Percentiles rank a stretch among this genome's conserved stretches.
Conservation (phyloP, 2,888 invertebrate genomes). For the Catocala sponsa region DNA sequence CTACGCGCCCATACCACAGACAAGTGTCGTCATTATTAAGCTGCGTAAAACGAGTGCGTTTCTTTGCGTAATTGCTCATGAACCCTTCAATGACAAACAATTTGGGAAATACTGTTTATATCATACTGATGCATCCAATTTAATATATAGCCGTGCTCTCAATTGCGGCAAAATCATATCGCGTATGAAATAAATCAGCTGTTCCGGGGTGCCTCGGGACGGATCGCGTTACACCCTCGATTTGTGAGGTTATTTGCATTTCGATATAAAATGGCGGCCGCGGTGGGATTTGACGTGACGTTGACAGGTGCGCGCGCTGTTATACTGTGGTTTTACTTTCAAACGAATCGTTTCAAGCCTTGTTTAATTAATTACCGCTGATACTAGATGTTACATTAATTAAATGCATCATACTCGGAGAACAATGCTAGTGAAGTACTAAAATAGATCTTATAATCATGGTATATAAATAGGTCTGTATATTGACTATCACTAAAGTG, state of each 20-base stretch:
- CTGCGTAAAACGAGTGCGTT: conserved; percentile 69
- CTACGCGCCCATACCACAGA: conserved; percentile 63
- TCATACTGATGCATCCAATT: conserved; percentile 56
- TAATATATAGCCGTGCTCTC: conserved; percentile 62
- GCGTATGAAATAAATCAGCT: conserved; percentile 84
- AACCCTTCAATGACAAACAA: conserved; percentile 61
- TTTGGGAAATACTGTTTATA: conserved; percentile 54
- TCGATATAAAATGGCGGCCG: conserved; percentile 79
- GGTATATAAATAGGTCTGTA: too few relatives aligned
- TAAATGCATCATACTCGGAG: too few relatives aligned
- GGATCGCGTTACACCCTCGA: conserved; percentile 82
- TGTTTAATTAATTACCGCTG: conserved; percentile 59
- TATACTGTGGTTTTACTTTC: conserved; percentile 63
- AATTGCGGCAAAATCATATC: conserved; percentile 84
- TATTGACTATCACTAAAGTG: too few relatives aligned
- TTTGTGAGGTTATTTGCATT: conserved; percentile 82
- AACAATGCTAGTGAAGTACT: too few relatives aligned
- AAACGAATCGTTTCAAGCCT: conserved; percentile 57
- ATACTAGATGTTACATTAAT: conserved; percentile 14
- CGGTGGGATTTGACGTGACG: conserved; percentile 77
- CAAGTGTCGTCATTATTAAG: conserved; percentile 64
- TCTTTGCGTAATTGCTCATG: conserved; percentile 77
- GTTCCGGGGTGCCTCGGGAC: conserved; percentile 71
- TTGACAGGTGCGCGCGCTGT: conserved; percentile 78
- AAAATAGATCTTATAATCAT: too few relatives aligned